Evolutionary conservation across 2,113 vertebrate species (phyloP).

Genomic region (Dasyurus viverrinus): DNA sequence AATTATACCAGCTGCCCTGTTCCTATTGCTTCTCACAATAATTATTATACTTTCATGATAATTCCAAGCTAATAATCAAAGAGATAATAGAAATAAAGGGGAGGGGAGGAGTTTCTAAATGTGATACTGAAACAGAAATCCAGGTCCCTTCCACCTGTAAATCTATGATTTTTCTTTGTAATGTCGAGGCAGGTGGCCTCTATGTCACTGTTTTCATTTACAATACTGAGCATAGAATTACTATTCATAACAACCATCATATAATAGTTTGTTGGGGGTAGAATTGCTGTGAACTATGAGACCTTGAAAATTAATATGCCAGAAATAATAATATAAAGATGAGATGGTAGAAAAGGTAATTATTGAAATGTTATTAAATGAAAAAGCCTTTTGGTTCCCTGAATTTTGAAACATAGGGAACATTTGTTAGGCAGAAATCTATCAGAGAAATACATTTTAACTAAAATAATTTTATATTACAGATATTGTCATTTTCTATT

Average conservation of each 20-base stretch:
- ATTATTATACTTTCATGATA: not conserved
- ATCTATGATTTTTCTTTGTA: not conserved
- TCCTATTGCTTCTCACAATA: not conserved
- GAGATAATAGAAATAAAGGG: not conserved
- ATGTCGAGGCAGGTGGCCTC: conserved; percentile 63
- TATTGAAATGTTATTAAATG: conserved; percentile 75
- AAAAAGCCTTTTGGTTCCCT: conserved; percentile 69
- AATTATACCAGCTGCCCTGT: not conserved
- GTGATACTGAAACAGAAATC: conserved; percentile 70
- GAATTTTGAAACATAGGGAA: conserved; percentile 50
- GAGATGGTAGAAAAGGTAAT: conserved; percentile 75
- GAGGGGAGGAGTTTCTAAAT: conserved; percentile 53
- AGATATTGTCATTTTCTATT: conserved; percentile 63
- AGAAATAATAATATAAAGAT: conserved; percentile 74
- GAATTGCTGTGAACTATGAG: conserved; percentile 72
- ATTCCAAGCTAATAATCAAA: not conserved
- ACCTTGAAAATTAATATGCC: conserved; percentile 79
- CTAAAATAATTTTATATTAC: conserved; percentile 60
- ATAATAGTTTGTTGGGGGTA: conserved; percentile 53
- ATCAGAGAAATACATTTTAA: conserved; percentile 59
- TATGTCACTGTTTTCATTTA: conserved; percentile 59
- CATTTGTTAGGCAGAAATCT: conserved; percentile 32
- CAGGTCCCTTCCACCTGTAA: not conserved
- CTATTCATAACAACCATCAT: conserved; percentile 75
- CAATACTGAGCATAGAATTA: conserved; percentile 67